Base-by-base conservation (phyloP, 1,140 invertebrate genomes). In the Pseudomyrmex concolor region DNA sequence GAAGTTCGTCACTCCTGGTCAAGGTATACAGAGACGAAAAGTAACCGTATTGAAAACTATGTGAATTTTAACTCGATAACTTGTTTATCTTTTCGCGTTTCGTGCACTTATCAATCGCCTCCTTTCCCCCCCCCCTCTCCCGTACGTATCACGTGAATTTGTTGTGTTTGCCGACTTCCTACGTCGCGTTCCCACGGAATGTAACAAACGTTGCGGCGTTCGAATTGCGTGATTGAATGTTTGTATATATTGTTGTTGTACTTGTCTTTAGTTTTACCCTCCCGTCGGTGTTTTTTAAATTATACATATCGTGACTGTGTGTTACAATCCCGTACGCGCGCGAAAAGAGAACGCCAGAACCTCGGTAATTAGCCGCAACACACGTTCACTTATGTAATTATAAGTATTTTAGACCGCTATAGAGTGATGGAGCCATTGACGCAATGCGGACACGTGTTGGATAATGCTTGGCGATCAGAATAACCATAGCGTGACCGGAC, bases 401-500 rank as follows among this genome's bases (percentile, higher is more conserved):
- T 77, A 81, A 76, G 82, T 50, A 88, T 86, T 74, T 70, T 60
- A 76, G 62, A 25, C 22, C 34, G 82, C 48, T 66, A 22, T 12
- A 17, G 51, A 84, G 22, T 59, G 85, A 77, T 78, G 74, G 84
- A 87, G 76, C 82, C 76, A 82, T 88, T 81, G 85, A 88, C 74
- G 86, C 76, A 87, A 87, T 77, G 64, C 84, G 81, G 84, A 86
- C 84, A 87, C 73, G 72, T 64, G 86, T 88, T 66, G 82, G 73
- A 81, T 81, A 76, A 81, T 84, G 82, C 66, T 78, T 67, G 60
- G 43, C 62, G 81, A 86, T 83, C 78, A 34, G 84, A 73, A 48
- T 63, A 70, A 86, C 59, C 60, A 70, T 87, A 82, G 86, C 86
- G 86, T 88, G 86, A 88, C 83, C 68, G 84, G 84, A 85, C 81